Evolutionary conservation across 2,113 vertebrate species (phyloP).

Genomic region (Mus musculus): DNA sequence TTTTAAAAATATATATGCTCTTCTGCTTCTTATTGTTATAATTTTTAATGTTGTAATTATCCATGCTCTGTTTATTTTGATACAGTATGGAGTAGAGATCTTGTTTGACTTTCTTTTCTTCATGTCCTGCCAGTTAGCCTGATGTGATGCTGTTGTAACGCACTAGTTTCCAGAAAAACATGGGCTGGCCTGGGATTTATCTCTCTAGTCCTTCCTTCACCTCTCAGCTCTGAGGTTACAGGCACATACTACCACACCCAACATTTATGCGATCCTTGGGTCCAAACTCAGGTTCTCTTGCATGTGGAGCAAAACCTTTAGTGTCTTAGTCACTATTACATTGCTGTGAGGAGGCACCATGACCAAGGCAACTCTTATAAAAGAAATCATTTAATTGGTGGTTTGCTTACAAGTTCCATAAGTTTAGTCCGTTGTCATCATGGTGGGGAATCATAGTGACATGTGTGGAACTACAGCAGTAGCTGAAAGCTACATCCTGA

Average conservation of each 20-base stretch:
- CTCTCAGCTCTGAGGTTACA: neutral
- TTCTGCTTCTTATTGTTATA: neutral
- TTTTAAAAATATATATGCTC: neutral
- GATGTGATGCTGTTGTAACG: neutral
- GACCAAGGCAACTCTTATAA: neutral
- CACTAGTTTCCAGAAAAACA: neutral
- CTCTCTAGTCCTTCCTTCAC: neutral
- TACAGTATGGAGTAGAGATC: neutral
- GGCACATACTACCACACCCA: neutral
- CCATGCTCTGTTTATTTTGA: conserved; percentile 7
- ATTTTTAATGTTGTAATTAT: neutral
- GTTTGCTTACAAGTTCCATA: neutral
- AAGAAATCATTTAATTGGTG: neutral
- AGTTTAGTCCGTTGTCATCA: neutral
- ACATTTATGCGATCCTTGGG: neutral
- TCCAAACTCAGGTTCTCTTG: neutral
- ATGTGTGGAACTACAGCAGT: neutral
- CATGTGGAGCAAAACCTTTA: neutral
- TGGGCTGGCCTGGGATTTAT: neutral
- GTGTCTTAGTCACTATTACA: neutral
- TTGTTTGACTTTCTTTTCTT: neutral
- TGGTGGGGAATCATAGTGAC: neutral
- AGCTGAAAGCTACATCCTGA: neutral
- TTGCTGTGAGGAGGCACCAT: neutral
- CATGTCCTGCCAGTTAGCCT: neutral